Conservation (phyloP, 2,797 vertebrate genomes). For the Dendrocincla fuliginosa region DNA sequence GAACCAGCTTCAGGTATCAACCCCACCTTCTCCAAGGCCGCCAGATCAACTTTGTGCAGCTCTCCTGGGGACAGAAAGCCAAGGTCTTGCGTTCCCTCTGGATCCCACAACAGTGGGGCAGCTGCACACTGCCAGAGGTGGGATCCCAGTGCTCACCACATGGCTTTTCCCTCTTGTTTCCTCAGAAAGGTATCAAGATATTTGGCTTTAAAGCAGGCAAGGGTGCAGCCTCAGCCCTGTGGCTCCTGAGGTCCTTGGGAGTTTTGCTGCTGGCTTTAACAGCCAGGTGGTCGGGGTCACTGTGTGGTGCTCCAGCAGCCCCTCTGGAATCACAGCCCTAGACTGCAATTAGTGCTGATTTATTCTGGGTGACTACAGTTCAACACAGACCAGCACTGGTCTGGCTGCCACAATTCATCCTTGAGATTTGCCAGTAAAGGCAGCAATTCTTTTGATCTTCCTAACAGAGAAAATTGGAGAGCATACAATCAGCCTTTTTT, state of each 20-base stretch:
- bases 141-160: background rate
- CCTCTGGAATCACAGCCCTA: conserved; percentile 57
- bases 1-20: background rate
- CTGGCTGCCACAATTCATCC: conserved; percentile 57
- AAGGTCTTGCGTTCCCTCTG: background rate
- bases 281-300: background rate
- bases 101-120: rapidly evolving
- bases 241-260: background rate
- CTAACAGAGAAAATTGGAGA: conserved; percentile 66
- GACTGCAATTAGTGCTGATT: conserved; percentile 72
- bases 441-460: conserved; percentile 70
- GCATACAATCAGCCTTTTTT: conserved; percentile 50
- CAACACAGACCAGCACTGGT: conserved; percentile 54
- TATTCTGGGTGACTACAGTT: conserved; percentile 65
- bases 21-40: background rate
- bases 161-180: background rate
- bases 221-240: background rate
- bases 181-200: background rate
- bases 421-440: conserved; percentile 68
- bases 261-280: background rate
- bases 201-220: background rate
- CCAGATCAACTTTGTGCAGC: background rate
- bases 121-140: rapidly evolving
- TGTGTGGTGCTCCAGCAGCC: conserved; percentile 21
- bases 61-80: background rate